These are phyloP conservation scores for Falco novaeseelandiae DNA, from an alignment of 2,797 vertebrate species.

Conservation along the genomic window DNA sequence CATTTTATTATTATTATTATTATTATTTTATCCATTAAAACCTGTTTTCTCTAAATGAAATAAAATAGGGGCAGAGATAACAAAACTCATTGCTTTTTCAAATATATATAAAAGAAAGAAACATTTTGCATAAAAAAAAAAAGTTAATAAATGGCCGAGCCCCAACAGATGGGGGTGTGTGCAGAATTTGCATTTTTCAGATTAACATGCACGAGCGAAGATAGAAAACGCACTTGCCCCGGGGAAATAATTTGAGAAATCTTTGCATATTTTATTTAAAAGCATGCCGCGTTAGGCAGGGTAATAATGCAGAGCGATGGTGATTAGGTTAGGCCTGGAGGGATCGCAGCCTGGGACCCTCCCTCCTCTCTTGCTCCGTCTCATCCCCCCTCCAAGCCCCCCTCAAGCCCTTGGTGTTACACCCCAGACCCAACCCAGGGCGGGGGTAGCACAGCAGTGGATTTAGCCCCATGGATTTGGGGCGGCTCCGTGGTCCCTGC, in stretches of 20 bases:
- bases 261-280: constrained; percentile 87
- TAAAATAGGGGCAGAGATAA: constrained; percentile 7
- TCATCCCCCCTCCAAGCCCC: not conserved
- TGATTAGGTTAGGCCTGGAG: constrained; percentile 78
- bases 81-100: constrained; percentile 4
- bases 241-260: constrained; percentile 83
- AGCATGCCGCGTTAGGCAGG: constrained; percentile 77
- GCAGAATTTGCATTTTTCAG: constrained; percentile 81
- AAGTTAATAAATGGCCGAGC: constrained; percentile 75
- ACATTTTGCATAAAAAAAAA: not conserved
- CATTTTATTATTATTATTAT: not conserved
- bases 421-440: not conserved
- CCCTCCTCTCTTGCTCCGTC: not conserved
- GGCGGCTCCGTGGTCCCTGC: not conserved
- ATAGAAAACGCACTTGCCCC: constrained; percentile 72
- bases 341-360: constrained; percentile 52
- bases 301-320: constrained; percentile 80
- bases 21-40: not conserved
- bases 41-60: constrained; percentile 13
- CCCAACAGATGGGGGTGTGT: constrained; percentile 72
- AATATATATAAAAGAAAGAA: not conserved
- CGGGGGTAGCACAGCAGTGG: rapidly evolving
- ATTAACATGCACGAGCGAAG: constrained; percentile 80
- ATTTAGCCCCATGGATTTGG: not conserved
- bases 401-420: not conserved